Conservation (phyloP, 1,140 invertebrate species). For the Aphidius gifuensis region DNA sequence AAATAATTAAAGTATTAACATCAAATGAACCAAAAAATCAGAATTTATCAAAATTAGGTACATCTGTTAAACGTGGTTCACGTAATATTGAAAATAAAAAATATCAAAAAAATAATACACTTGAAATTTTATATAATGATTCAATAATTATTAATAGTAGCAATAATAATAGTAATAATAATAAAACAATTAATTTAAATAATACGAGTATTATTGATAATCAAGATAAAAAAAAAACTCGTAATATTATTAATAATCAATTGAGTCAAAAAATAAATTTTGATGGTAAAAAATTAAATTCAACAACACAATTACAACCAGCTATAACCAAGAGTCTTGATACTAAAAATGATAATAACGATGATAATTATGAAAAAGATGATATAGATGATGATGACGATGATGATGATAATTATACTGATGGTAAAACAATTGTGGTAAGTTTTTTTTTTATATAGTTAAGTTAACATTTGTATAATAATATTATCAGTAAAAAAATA, state of each 20-base stretch:
- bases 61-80: constrained; percentile 34
- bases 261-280: neutral
- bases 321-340: constrained; percentile 38
- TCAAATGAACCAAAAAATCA: constrained; percentile 34
- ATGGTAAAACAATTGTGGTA: constrained; percentile 32
- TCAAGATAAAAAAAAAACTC: neutral
- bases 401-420: constrained; percentile 38
- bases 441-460: constrained; percentile 19
- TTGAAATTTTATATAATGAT: constrained; percentile 35
- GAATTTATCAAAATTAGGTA: neutral
- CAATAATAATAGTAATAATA: constrained; percentile 3
- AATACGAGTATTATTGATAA: neutral
- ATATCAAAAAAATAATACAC: constrained; percentile 36
- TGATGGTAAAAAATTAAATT: neutral
- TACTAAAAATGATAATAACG: constrained; percentile 43
- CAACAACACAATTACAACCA: constrained; percentile 13
- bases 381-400: constrained; percentile 29
- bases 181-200: neutral
- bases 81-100: constrained; percentile 39
- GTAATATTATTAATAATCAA: constrained; percentile 4
- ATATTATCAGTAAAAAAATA: too few relatives aligned
- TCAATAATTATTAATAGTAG: constrained; percentile 21
- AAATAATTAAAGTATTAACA: constrained; percentile 48
- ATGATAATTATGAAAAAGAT: constrained; percentile 34
- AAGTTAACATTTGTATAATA: too few relatives aligned